These are phyloP conservation scores for Cuculus canorus DNA, from an alignment of 2,797 vertebrate genomes.

Conservation along the genomic window DNA sequence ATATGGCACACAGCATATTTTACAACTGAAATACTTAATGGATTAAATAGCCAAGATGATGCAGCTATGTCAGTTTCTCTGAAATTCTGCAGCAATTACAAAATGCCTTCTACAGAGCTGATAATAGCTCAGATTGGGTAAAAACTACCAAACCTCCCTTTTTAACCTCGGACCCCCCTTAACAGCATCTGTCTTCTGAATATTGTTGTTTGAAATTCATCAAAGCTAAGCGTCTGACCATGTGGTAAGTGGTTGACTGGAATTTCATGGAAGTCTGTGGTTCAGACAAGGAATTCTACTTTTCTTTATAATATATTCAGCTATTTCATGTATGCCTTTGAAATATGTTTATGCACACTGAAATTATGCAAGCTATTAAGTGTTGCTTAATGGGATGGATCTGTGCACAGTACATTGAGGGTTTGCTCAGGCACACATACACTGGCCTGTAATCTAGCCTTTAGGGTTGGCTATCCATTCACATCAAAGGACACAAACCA, in stretches of 20 bases:
- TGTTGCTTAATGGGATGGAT: not conserved
- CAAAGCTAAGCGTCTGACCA: conserved; percentile 14
- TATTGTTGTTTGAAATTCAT: conserved; percentile 15
- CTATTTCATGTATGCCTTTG: conserved; percentile 56
- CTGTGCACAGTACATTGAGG: not conserved
- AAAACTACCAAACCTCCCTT: not conserved
- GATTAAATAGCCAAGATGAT: not conserved
- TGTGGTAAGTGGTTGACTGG: conserved; percentile 11
- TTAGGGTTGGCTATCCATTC: not conserved
- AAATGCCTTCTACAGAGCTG: not conserved
- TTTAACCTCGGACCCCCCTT: not conserved
- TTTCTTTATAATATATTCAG: conserved; percentile 49
- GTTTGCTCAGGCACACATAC: not conserved
- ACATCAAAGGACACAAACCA: not conserved
- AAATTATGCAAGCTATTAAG: conserved; percentile 23
- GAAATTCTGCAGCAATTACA: not conserved
- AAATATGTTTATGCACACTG: not conserved
- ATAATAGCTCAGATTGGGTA: not conserved
- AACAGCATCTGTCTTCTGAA: not conserved
- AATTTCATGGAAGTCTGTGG: conserved; percentile 51
- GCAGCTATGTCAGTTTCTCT: not conserved
- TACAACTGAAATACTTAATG: not conserved
- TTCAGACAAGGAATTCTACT: conserved; percentile 2
- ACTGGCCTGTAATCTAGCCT: not conserved
- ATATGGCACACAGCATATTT: not conserved